Evolutionary conservation across 2,888 invertebrate species (phyloP), one percentile per base, ranked within the genome.

Genomic region (Anticlea derivata): DNA sequence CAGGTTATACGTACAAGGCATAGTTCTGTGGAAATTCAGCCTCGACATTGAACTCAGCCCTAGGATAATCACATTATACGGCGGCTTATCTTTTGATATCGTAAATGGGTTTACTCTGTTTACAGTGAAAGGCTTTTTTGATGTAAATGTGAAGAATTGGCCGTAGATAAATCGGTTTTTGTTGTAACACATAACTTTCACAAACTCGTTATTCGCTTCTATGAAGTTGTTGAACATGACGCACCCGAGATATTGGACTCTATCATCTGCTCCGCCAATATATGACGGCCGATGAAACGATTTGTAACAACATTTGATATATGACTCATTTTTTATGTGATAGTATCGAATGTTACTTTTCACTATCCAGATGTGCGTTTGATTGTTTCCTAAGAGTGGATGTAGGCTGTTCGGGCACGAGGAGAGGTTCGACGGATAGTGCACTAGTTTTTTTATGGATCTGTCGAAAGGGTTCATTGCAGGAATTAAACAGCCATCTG

Each of bases 41-140:
- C 96, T 92, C 0, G 97, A 97, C 10, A 97, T 92, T 6, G 96
- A 94, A 74, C 97, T 96, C 35, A 97, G 80, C 2, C 97, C 97
- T 38, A 97, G 75, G 30, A 97, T 84, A 58, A 97, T 84, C 1
- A 97, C 91, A 62, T 94, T 96, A n/a, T 94, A 81, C 34, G 62
- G 50, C 5, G 62, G 29, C 20, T 60, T 60, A 37, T 62, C 63
- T 2, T 23, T 43, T 10, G 45, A 22, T 2, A 40, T 39, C 35
- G 60, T 30, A 11, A 63, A 56, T 0, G 56, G 58, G 5, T 43
- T 26, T n/a, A 23, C 2, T 40, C 61, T 63, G 23, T 61, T 41
- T 7, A 55, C 50, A 3, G 53, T 60, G 29, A 70, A 64, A 34
- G 64, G 48, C 63, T 75, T 82, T 55, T 88, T 70, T 20, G 91